Conservation (phyloP, 2,113 vertebrate species). For the Mormoops blainvillei region DNA sequence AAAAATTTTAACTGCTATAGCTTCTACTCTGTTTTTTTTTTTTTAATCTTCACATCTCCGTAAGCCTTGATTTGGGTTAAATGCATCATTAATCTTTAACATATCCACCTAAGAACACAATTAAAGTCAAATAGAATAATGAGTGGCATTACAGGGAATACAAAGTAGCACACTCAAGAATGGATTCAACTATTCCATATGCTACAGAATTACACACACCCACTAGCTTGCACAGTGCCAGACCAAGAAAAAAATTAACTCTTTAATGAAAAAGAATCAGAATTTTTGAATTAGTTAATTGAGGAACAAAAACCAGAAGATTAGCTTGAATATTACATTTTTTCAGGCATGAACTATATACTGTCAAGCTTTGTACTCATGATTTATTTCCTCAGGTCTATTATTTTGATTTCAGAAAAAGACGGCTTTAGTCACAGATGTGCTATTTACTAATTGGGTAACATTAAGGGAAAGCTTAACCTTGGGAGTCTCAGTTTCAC, state of each 20-base stretch:
- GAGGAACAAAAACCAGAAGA: neutral
- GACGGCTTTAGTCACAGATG: neutral
- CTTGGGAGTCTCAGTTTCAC: neutral
- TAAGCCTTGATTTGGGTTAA: slow-evolving; percentile 67
- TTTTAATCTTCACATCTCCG: slow-evolving; percentile 48
- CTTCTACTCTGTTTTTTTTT: slow-evolving; percentile 4
- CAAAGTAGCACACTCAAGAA: slow-evolving; percentile 45
- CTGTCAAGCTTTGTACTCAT: neutral
- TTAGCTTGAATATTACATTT: neutral
- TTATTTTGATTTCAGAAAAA: neutral
- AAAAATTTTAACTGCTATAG: slow-evolving; percentile 58
- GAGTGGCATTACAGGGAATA: neutral
- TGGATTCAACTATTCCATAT: slow-evolving; percentile 29
- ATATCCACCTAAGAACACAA: slow-evolving; percentile 52
- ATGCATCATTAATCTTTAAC: slow-evolving; percentile 64
- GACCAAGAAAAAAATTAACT: neutral
- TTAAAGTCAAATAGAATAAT: slow-evolving; percentile 67
- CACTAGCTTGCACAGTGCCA: neutral
- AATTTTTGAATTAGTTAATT: neutral
- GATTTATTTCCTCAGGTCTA: neutral
- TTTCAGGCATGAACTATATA: neutral
- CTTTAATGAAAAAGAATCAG: neutral
- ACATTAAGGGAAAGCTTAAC: neutral
- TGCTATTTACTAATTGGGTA: neutral
- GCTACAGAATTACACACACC: neutral